A percentile compares a stretch with the other conserved stretches of the same genome.
These are phyloP conservation scores for Cheilosia pagana DNA, from an alignment of 2,888 invertebrate species.

Conservation along the genomic window DNA sequence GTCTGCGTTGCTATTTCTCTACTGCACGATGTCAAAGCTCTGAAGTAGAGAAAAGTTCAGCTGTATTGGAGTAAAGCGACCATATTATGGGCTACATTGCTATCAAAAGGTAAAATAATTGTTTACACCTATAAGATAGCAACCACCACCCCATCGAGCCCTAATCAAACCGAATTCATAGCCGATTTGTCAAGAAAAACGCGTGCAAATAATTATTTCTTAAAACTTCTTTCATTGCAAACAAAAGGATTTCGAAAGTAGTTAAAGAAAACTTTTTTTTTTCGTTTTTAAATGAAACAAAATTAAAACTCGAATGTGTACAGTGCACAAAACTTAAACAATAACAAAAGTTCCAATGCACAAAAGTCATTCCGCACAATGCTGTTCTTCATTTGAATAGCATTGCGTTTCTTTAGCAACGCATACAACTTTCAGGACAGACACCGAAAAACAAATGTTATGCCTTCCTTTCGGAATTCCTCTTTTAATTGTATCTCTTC, in stretches of 20 bases:
- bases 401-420: neutral
- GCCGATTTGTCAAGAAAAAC: slow-evolving; percentile 8
- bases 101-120: too few species aligned
- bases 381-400: slow-evolving; percentile 15
- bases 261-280: slow-evolving; percentile 65
- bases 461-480: slow-evolving; percentile 31
- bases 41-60: too few species aligned
- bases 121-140: too few species aligned
- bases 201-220: slow-evolving; percentile 52
- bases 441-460: neutral
- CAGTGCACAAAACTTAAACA: slow-evolving; percentile 32
- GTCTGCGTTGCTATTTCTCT: too few species aligned
- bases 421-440: slow-evolving; percentile 11
- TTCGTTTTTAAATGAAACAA: slow-evolving; percentile 38
- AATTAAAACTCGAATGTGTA: slow-evolving; percentile 8
- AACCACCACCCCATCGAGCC: too few species aligned
- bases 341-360: slow-evolving; percentile 51
- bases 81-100: too few species aligned
- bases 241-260: slow-evolving; percentile 67
- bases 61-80: too few species aligned
- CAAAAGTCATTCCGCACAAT: slow-evolving; percentile 40
- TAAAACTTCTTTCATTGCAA: slow-evolving; percentile 71
- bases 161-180: slow-evolving; percentile 3
- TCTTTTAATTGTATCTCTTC: slow-evolving; percentile 11
- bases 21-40: too few species aligned